These are phyloP conservation scores for Shinisaurus crocodilurus DNA, from an alignment of 2,113 vertebrate species.

Conservation along the genomic window DNA sequence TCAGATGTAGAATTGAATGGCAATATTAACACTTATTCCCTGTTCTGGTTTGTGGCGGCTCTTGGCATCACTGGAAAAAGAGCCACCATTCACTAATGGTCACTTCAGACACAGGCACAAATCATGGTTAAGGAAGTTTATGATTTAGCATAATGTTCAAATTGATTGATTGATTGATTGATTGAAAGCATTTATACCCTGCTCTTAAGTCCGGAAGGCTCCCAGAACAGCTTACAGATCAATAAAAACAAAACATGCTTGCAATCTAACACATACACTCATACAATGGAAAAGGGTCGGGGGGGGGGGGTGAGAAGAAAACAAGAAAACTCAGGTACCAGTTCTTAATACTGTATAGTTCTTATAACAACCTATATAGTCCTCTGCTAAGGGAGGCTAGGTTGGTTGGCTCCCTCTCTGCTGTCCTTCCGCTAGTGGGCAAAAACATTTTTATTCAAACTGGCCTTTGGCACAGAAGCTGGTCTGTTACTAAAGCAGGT, in stretches of 20 bases:
- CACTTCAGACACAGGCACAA: background rate
- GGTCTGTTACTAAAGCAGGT: no score
- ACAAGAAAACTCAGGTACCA: background rate
- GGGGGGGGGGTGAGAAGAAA: background rate
- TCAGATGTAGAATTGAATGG: constrained; percentile 18
- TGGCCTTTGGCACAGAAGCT: no score
- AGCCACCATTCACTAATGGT: rapidly evolving
- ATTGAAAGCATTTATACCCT: background rate
- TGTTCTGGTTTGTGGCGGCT: constrained; percentile 5
- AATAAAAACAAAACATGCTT: background rate
- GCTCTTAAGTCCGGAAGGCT: background rate
- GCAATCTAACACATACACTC: background rate
- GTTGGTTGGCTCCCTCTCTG: no score
- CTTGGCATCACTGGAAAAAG: background rate
- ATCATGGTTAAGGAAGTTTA: background rate
- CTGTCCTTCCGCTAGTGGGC: no score
- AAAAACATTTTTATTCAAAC: no score
- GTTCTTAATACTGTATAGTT: background rate
- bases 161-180: background rate
- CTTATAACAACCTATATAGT: background rate
- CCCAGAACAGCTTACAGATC: background rate
- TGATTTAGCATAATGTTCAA: background rate
- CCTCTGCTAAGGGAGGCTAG: no score
- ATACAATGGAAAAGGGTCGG: no score
- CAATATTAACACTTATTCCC: constrained; percentile 25